Evolutionary conservation across 2,113 vertebrate genomes (phyloP).

Genomic region (Empidonax alnorum): DNA sequence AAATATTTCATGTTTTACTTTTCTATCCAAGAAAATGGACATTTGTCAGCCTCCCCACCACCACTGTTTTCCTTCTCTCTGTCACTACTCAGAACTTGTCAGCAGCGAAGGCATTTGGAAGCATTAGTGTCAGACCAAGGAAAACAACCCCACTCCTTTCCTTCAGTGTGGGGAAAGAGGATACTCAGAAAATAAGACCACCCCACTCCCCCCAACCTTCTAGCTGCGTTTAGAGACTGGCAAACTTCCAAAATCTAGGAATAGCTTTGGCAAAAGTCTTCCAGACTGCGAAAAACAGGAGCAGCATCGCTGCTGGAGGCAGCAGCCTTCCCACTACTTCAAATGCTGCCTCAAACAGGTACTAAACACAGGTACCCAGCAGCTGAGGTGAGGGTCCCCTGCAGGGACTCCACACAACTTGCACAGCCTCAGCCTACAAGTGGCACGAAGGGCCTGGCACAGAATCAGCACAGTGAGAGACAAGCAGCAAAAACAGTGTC

Average conservation of each 20-base stretch:
- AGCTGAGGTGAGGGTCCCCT: background rate
- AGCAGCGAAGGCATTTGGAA: background rate
- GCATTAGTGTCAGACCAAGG: background rate
- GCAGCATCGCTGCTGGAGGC: background rate
- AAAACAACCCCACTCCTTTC: background rate
- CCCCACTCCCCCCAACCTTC: accelerated
- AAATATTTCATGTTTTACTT: background rate
- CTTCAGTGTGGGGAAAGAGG: background rate
- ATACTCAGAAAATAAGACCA: too few species aligned
- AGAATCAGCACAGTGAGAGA: background rate
- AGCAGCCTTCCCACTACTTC: background rate
- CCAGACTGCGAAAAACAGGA: background rate
- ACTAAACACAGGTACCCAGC: background rate
- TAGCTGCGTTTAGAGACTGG: background rate
- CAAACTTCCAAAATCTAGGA: background rate
- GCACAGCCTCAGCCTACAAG: background rate
- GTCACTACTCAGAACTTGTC: background rate
- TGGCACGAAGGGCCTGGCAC: background rate
- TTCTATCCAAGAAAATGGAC: background rate
- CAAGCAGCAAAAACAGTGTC: accelerated
- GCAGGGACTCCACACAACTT: background rate
- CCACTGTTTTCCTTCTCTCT: background rate
- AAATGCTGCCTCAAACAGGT: background rate
- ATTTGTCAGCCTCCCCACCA: background rate
- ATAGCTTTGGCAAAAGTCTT: background rate